Percentiles rank a stretch among this genome's conserved stretches.
These are phyloP conservation scores for Odontomyia ornata DNA, from an alignment of 2,888 invertebrate genomes.

Conservation along the genomic window DNA sequence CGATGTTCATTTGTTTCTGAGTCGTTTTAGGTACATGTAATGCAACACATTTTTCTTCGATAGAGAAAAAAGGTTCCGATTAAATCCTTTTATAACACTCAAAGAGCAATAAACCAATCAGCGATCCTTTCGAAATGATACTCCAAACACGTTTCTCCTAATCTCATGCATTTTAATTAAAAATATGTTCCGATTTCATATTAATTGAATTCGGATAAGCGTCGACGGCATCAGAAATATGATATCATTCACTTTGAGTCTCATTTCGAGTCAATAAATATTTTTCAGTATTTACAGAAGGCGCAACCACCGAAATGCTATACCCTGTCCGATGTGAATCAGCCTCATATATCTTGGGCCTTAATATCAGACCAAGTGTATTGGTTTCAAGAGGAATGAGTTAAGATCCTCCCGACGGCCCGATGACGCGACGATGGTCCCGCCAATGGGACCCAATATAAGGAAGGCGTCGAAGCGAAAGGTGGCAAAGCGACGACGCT, in stretches of 20 bases:
- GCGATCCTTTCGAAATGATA: background rate
- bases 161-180: conserved; percentile 32
- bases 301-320: conserved; percentile 7
- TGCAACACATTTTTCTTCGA: too few relatives aligned
- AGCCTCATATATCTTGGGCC: conserved; percentile 34
- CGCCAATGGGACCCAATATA: conserved; percentile 3
- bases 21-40: too few relatives aligned
- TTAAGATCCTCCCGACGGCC: conserved; percentile 1
- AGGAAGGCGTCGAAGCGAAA: background rate
- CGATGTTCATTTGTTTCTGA: too few relatives aligned
- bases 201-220: conserved; percentile 41
- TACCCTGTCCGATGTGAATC: conserved; percentile 5
- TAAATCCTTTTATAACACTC: too few relatives aligned
- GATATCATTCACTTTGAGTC: background rate
- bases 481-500: conserved; percentile 2
- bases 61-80: too few relatives aligned
- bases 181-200: conserved; percentile 7
- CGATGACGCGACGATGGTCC: background rate
- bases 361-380: background rate
- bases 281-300: conserved; percentile 19
- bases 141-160: background rate
- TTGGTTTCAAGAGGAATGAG: background rate
- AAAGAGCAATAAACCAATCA: background rate
- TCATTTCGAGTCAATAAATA: conserved; percentile 16
- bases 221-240: conserved; percentile 23